Percentiles rank a stretch among this genome's conserved stretches.
phyloP scores from a whole-genome alignment of 2,888 invertebrate genomes.

The Calameuta pallipes region DNA sequence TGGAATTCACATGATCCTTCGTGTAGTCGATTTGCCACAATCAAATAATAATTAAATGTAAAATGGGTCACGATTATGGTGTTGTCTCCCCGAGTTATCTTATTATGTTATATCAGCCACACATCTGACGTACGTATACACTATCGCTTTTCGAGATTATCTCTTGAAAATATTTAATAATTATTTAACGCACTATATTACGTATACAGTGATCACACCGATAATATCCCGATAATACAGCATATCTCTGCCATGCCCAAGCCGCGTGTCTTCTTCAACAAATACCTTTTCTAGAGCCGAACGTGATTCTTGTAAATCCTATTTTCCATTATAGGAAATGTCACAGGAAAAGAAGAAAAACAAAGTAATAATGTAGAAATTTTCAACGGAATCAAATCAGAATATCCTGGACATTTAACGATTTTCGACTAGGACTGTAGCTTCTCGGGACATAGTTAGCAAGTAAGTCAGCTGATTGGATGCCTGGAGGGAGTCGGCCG shows the following conservation, averaged over 20 bases:
- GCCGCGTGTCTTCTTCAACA: background rate
- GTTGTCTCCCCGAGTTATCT: background rate
- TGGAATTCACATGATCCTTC: background rate
- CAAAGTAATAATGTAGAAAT: background rate
- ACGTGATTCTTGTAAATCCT: background rate
- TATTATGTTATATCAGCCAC: background rate
- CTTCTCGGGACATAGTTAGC: slow-evolving; percentile 40
- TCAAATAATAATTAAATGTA: background rate
- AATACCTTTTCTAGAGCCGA: background rate
- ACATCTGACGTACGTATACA: background rate
- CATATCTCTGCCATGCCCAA: background rate
- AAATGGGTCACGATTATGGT: background rate
- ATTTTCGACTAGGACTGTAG: background rate
- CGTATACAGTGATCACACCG: background rate
- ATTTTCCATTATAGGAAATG: background rate
- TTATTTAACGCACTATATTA: background rate
- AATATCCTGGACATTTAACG: background rate
- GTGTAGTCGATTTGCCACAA: background rate
- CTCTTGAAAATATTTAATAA: background rate
- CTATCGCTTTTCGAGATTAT: background rate
- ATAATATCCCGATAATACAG: background rate
- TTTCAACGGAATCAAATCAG: background rate
- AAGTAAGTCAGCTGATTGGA: slow-evolving; percentile 64
- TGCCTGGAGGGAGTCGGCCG: slow-evolving; percentile 55
- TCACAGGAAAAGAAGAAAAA: background rate